Percentiles rank a stretch among this genome's conserved stretches.
phyloP scores from a whole-genome alignment of 2,797 vertebrate species.

The Tokudaia tokunoshimensis region DNA sequence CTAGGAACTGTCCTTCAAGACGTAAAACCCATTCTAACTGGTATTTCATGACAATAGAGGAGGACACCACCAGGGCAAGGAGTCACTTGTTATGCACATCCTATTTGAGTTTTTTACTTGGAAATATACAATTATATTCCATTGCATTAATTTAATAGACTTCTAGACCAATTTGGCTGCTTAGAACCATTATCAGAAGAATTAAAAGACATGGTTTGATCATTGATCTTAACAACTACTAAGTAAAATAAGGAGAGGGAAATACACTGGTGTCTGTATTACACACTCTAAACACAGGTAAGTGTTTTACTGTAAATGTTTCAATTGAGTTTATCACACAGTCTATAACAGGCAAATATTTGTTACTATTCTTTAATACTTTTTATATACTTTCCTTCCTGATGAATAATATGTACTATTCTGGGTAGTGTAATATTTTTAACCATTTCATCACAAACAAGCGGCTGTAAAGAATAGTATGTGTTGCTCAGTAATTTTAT shows the following conservation, averaged over 20 bases:
- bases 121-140: conserved; percentile 26
- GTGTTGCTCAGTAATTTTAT: not conserved
- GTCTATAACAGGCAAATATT: not conserved
- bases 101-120: not conserved
- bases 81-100: not conserved
- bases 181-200: not conserved
- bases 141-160: conserved; percentile 11
- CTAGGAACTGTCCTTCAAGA: not conserved
- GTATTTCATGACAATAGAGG: not conserved
- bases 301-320: not conserved
- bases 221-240: not conserved
- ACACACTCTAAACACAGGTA: not conserved
- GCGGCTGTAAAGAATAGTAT: not conserved
- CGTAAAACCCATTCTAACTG: conserved; percentile 16
- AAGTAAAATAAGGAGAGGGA: not conserved
- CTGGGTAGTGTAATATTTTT: no score
- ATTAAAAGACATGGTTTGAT: not conserved
- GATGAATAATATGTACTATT: not conserved
- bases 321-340: not conserved
- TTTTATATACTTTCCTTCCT: not conserved
- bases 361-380: not conserved
- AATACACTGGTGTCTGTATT: not conserved
- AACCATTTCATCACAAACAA: not conserved
- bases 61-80: not conserved
- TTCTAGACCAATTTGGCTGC: not conserved